A percentile compares a stretch with the other conserved stretches of the same genome.
These are phyloP conservation scores for Xanthorhoe spadicearia DNA, from an alignment of 2,888 invertebrate genomes.

Conservation along the genomic window DNA sequence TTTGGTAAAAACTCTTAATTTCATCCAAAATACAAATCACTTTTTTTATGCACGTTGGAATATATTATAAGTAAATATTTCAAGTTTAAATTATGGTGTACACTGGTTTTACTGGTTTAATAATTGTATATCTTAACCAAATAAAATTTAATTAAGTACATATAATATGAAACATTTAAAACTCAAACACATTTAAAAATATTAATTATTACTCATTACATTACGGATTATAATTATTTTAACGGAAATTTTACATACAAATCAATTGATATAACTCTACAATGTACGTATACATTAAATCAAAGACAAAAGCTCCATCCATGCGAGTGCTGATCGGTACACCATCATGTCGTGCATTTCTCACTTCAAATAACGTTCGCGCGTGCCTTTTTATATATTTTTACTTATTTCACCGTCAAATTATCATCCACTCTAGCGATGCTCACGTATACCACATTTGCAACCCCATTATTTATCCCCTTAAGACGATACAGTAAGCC, in stretches of 20 bases:
- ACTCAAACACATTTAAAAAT: no score
- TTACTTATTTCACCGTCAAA: constrained; percentile 56
- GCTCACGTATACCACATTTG: constrained; percentile 63
- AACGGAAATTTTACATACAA: constrained; percentile 4
- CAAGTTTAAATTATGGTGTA: no score
- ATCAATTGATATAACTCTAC: constrained; percentile 15
- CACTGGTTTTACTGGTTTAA: no score
- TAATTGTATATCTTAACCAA: no score
- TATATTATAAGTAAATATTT: no score
- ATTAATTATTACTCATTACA: no score
- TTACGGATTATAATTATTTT: neutral
- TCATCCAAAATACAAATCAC: no score
- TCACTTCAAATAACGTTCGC: constrained; percentile 30
- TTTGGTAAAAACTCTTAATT: no score
- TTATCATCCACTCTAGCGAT: constrained; percentile 58
- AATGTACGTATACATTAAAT: constrained; percentile 12
- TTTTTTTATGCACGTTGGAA: no score
- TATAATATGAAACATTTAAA: no score
- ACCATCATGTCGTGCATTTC: constrained; percentile 34
- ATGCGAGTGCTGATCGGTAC: constrained; percentile 27
- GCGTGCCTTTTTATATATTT: constrained; percentile 43
- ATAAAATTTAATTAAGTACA: no score
- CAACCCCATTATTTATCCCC: constrained; percentile 72
- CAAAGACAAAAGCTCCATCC: constrained; percentile 29
- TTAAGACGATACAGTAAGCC: constrained; percentile 69